These are phyloP conservation scores for Matsumurasca onukii DNA, from an alignment of 1,140 invertebrate genomes.

Conservation along the genomic window DNA sequence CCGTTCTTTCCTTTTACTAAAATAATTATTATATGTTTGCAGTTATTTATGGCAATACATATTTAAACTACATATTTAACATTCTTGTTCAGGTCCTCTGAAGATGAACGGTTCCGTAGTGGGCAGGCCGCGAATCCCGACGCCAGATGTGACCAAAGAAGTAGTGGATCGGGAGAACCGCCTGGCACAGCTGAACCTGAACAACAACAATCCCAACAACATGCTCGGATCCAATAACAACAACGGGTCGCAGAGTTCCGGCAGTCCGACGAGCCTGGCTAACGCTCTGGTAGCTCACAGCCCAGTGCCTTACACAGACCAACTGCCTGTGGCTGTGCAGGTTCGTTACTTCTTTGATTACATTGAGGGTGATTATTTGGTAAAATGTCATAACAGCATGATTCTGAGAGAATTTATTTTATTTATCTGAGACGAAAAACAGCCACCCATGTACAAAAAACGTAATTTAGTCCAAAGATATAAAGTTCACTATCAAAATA, in stretches of 20 bases:
- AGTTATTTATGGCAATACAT: too few relatives aligned
- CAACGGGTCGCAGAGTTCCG: neutral
- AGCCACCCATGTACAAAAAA: too few relatives aligned
- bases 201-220: slow-evolving; percentile 51
- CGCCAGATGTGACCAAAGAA: slow-evolving; percentile 81
- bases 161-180: slow-evolving; percentile 51
- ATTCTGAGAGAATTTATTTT: too few relatives aligned
- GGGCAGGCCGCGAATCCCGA: slow-evolving; percentile 78
- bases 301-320: slow-evolving; percentile 48
- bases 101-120: slow-evolving; percentile 67
- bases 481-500: too few relatives aligned
- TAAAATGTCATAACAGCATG: too few relatives aligned
- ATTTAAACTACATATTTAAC: too few relatives aligned
- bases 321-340: slow-evolving; percentile 59
- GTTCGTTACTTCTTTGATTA: slow-evolving; percentile 11
- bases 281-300: slow-evolving; percentile 2
- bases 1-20: too few relatives aligned
- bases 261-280: neutral
- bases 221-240: neutral
- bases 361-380: too few relatives aligned
- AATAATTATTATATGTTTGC: too few relatives aligned
- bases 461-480: too few relatives aligned
- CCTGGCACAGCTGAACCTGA: slow-evolving; percentile 52
- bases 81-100: slow-evolving; percentile 36
- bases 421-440: too few relatives aligned